phyloP scores from a whole-genome alignment of 2,113 vertebrate species.

The Pachyramphus minor region DNA sequence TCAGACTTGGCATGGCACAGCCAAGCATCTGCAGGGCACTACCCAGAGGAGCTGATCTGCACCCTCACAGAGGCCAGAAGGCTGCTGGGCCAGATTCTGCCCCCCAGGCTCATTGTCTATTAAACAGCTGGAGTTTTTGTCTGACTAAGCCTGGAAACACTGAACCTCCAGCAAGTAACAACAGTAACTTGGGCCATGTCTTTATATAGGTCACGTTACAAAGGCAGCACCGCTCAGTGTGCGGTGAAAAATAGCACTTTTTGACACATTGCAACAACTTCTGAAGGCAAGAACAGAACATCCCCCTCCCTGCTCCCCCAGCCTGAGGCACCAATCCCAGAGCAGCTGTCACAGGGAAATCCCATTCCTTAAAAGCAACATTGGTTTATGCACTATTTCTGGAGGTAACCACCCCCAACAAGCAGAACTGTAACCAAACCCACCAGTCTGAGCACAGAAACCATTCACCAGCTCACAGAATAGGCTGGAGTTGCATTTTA shows the following conservation, averaged over 20 bases:
- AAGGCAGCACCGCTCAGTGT: not conserved
- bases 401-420: not conserved
- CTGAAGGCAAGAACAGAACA: not conserved
- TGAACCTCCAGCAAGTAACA: not conserved
- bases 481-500: fast-evolving
- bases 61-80: not conserved
- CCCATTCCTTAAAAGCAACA: not conserved
- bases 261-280: not conserved
- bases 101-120: not conserved
- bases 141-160: not conserved
- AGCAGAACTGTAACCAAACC: fast-evolving
- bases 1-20: not conserved
- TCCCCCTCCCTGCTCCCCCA: not conserved
- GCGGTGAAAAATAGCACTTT: not conserved
- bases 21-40: not conserved
- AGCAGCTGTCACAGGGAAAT: not conserved
- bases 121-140: not conserved
- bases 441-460: not conserved
- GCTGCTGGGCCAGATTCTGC: not conserved
- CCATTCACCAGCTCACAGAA: not conserved
- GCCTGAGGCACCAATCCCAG: not conserved
- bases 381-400: not conserved
- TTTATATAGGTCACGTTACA: not conserved
- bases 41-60: fast-evolving
- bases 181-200: not conserved